Percentiles rank a stretch among this genome's conserved stretches.
These are phyloP conservation scores for Patiria pectinifera DNA, from an alignment of 53 echinoderm and acorn worm species.

Conservation along the genomic window DNA sequence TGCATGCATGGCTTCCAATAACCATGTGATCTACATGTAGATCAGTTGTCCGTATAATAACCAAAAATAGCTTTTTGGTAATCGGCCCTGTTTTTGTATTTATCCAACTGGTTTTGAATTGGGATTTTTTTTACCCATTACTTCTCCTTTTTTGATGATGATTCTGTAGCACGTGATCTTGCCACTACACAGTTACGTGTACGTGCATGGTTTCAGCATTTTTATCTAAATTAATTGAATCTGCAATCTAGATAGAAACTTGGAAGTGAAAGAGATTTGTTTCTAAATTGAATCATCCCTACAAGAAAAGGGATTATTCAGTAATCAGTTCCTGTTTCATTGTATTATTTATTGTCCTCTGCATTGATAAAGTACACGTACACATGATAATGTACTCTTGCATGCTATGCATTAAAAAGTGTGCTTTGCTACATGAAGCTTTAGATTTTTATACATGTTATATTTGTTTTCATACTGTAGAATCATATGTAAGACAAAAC, in stretches of 20 bases:
- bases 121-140: neutral
- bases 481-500: too few species aligned
- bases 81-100: neutral
- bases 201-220: neutral
- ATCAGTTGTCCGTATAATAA: neutral
- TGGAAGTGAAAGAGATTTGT: neutral
- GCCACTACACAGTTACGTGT: neutral
- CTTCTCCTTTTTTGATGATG: neutral
- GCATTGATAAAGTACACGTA: neutral
- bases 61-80: neutral
- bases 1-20: neutral
- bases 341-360: neutral
- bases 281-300: neutral
- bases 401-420: too few species aligned
- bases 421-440: too few species aligned
- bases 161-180: neutral
- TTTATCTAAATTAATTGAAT: neutral
- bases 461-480: too few species aligned
- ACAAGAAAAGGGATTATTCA: neutral
- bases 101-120: neutral
- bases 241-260: neutral
- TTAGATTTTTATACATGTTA: too few species aligned
- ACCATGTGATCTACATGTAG: neutral
- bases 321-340: neutral
- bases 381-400: too few species aligned